These are phyloP conservation scores for Dasysyrphus albostriatus DNA, from an alignment of 2,888 invertebrate genomes.

Conservation along the genomic window DNA sequence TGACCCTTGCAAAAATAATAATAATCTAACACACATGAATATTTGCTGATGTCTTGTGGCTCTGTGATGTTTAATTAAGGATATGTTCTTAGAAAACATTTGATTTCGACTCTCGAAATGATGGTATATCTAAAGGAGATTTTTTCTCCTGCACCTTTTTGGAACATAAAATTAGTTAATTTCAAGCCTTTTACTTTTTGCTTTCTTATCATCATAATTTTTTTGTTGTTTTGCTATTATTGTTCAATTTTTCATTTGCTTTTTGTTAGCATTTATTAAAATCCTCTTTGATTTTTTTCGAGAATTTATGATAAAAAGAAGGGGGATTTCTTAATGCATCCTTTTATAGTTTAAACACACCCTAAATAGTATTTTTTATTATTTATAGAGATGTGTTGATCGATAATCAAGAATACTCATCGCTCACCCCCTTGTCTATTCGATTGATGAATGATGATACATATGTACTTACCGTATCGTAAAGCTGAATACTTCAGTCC, in stretches of 20 bases:
- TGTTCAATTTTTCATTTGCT: too few species aligned
- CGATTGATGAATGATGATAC: background rate
- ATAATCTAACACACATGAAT: background rate
- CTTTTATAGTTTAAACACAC: too few species aligned
- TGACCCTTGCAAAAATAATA: constrained; percentile 12
- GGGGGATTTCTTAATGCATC: too few species aligned
- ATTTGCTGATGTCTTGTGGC: background rate
- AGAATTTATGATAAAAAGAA: too few species aligned
- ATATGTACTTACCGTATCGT: too few species aligned
- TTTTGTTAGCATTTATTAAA: too few species aligned
- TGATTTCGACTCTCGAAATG: background rate
- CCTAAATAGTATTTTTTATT: too few species aligned
- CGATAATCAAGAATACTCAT: background rate
- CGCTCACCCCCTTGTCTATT: background rate
- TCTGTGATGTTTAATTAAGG: constrained; percentile 10
- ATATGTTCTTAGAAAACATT: background rate
- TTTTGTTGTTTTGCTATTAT: too few species aligned
- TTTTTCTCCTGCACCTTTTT: background rate
- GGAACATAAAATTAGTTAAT: background rate
- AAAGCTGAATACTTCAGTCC: background rate
- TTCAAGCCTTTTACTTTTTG: background rate
- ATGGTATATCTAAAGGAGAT: background rate
- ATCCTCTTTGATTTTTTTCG: too few species aligned
- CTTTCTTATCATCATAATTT: background rate
- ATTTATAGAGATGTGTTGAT: background rate